These are phyloP conservation scores for Listronotus bonariensis DNA, from an alignment of 1,140 invertebrate genomes.

Conservation along the genomic window DNA sequence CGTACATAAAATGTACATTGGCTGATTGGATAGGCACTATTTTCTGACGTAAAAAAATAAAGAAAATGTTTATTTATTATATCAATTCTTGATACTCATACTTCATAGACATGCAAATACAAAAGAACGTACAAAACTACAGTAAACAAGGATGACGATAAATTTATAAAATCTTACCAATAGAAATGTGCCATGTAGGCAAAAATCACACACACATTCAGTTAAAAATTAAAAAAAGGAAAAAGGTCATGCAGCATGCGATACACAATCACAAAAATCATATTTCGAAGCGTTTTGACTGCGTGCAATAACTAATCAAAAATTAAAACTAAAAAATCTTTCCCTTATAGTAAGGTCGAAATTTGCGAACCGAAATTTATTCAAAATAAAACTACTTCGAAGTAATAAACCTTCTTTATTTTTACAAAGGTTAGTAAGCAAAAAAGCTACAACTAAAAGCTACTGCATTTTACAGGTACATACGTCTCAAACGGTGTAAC, in stretches of 20 bases:
- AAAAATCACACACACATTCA: conserved; percentile 40
- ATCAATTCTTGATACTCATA: not conserved
- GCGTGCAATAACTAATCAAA: conserved; percentile 7
- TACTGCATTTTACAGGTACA: conserved; percentile 45
- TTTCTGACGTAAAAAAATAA: too few relatives aligned
- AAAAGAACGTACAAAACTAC: not conserved
- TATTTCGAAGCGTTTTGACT: not conserved
- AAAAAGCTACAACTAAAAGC: conserved; percentile 51
- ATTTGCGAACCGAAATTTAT: conserved; percentile 45
- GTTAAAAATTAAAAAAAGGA: conserved; percentile 37
- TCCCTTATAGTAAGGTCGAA: conserved; percentile 58
- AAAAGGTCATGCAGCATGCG: conserved; percentile 25
- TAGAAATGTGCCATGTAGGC: conserved; percentile 40
- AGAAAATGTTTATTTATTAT: not conserved
- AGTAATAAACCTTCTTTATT: conserved; percentile 27
- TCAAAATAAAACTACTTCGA: conserved; percentile 36
- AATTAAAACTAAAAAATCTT: conserved; percentile 50
- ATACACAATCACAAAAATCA: conserved; percentile 11
- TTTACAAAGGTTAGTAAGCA: conserved; percentile 49
- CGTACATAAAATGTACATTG: too few relatives aligned
- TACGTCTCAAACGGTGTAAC: conserved; percentile 20
- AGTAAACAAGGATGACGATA: conserved; percentile 3
- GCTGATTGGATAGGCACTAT: too few relatives aligned
- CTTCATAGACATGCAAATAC: too few relatives aligned
- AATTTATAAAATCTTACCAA: conserved; percentile 37